Percentiles rank a stretch among this genome's conserved stretches.
Conservation (phyloP, 2,797 vertebrate species). For the Danio choprae region DNA sequence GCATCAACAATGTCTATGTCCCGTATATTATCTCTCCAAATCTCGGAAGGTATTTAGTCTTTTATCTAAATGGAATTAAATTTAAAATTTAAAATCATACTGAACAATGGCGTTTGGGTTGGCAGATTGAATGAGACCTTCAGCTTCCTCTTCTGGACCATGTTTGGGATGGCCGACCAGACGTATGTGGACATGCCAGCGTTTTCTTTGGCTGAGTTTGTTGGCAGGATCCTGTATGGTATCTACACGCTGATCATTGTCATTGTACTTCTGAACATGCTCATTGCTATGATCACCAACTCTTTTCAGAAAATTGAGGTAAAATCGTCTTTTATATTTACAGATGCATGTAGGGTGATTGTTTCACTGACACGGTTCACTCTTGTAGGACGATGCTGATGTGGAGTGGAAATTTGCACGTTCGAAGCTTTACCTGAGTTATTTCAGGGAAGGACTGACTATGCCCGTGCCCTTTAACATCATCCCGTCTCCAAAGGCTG, state of each 20-base stretch:
- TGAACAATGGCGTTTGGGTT: background rate
- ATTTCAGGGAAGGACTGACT: slow-evolving; percentile 89
- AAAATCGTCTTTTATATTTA: background rate
- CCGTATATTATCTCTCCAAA: slow-evolving; percentile 83
- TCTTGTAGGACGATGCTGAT: slow-evolving; percentile 85
- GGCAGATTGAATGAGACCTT: slow-evolving; percentile 90
- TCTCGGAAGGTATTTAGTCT: slow-evolving; percentile 81
- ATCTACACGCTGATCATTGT: slow-evolving; percentile 91
- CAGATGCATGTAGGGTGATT: background rate
- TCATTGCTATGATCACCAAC: slow-evolving; percentile 95
- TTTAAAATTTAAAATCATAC: too few relatives aligned
- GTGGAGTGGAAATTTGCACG: slow-evolving; percentile 93
- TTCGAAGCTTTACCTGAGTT: slow-evolving; percentile 90
- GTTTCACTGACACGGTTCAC: background rate
- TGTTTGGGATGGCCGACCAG: slow-evolving; percentile 89
- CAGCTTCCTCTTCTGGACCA: slow-evolving; percentile 93
- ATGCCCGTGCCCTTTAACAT: slow-evolving; percentile 92
- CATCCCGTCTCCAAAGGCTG: slow-evolving; percentile 87
- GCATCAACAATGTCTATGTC: slow-evolving; percentile 92
- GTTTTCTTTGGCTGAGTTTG: slow-evolving; percentile 83
- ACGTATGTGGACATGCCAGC: slow-evolving; percentile 86
- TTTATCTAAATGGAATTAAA: too few relatives aligned
- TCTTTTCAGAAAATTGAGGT: slow-evolving; percentile 96
- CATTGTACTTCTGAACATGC: slow-evolving; percentile 93
- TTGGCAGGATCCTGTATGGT: slow-evolving; percentile 86